phyloP scores from a whole-genome alignment of 2,113 vertebrate genomes.

The Calidris pygmaea region DNA sequence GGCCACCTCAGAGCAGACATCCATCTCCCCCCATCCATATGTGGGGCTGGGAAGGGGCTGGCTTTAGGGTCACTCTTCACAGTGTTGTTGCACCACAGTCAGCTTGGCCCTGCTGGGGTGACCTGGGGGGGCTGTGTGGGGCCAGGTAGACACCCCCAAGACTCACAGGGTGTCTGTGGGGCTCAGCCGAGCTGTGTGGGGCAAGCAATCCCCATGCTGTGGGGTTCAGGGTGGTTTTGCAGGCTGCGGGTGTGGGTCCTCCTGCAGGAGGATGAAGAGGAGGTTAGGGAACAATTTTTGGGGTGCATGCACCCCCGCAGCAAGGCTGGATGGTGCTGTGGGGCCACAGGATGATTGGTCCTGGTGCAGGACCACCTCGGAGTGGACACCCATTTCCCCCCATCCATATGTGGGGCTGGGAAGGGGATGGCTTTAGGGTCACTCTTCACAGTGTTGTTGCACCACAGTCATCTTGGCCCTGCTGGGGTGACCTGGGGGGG shows the following conservation, averaged over 20 bases:
- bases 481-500: not conserved
- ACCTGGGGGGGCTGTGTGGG: not conserved
- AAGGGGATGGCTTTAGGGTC: rapidly evolving
- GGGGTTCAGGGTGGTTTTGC: not conserved
- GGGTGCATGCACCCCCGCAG: rapidly evolving
- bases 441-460: not conserved
- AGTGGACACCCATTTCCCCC: not conserved
- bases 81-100: rapidly evolving
- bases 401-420: rapidly evolving
- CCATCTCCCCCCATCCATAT: rapidly evolving
- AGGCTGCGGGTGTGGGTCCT: too few relatives aligned
- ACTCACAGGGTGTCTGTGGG: not conserved
- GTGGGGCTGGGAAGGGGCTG: not conserved
- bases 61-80: rapidly evolving
- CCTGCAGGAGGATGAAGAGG: too few relatives aligned
- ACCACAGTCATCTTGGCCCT: rapidly evolving
- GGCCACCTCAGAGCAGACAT: rapidly evolving
- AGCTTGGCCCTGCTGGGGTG: not conserved
- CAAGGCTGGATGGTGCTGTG: rapidly evolving
- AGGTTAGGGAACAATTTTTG: rapidly evolving
- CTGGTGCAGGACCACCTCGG: not conserved
- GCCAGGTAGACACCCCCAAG: rapidly evolving
- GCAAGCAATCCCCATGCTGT: rapidly evolving
- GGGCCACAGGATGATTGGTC: rapidly evolving
- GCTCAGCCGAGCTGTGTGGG: rapidly evolving